Evolutionary conservation across 1,140 invertebrate genomes (phyloP), one percentile per base, ranked within the genome.

Genomic region (Drosophila subpulchrella): DNA sequence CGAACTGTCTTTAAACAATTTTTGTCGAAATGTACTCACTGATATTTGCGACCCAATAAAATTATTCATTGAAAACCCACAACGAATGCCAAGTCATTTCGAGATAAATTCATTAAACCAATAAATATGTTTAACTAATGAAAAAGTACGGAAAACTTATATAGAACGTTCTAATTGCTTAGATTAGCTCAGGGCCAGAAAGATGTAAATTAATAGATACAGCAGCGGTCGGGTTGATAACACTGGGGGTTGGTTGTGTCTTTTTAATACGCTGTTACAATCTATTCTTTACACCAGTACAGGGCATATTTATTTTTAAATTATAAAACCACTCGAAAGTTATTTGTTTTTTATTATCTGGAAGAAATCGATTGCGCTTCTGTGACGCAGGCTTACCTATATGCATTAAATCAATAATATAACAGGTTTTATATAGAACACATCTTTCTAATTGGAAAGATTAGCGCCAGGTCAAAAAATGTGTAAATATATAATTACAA

Each of bases 41-140:
- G 84, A 86, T 88, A 86, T 86, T 75, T 86, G 83, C 83, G 83
- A 86, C 81, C 77, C 57, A 86, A 88, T 86, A 88, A 86, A 86
- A 75, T 61, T 83, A 88, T 86, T 72, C 78, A 88, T 63, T 78
- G 70, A 88, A 88, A 77, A 57, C 63, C 32, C 6, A 41, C 42
- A 54, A 55, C 50, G 38, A 67, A 56, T 5, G 20, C 36, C 32
- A 38, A 58, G 56, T 72, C 46, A 72, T 72, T 73, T 73, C 32
- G 13, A 51, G 47, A 36, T 47, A 50, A 70, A 57, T 68, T 71
- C 48, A 68, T 55, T 39, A 72, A 56, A 50, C 17, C 20, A 48
- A 66, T 6, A 39, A 62, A 47, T 27, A 65, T 39, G 39, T 42
- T 12, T 27, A n/a, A 20, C 48, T 30, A 46, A 54, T 44, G 55